A percentile compares a stretch with the other conserved stretches of the same genome.
phyloP scores from a whole-genome alignment of 2,888 invertebrate genomes.

The Geophilus truncorum region DNA sequence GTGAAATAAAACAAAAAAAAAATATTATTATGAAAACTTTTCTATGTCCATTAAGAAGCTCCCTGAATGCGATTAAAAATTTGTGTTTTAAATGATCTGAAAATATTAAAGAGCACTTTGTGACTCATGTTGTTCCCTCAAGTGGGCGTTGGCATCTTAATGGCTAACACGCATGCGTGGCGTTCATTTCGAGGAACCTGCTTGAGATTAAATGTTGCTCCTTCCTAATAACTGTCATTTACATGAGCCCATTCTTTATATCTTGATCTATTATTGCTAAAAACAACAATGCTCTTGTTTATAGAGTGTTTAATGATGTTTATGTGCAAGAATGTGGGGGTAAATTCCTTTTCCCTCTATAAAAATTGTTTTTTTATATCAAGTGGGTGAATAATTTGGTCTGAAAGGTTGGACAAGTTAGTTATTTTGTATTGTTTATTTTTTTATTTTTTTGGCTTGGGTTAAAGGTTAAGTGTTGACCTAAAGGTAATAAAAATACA shows the following conservation, averaged over 20 bases:
- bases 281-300: slow-evolving; percentile 27
- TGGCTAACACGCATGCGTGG: slow-evolving; percentile 8
- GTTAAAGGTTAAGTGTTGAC: slow-evolving; percentile 25
- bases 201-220: slow-evolving; percentile 15
- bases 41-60: no score
- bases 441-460: background rate
- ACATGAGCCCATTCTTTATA: slow-evolving; percentile 18
- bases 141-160: slow-evolving; percentile 10
- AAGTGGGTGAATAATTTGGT: background rate
- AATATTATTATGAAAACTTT: no score
- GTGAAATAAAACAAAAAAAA: no score
- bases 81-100: background rate
- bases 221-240: slow-evolving; percentile 21
- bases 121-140: slow-evolving; percentile 7
- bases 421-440: slow-evolving; percentile 18
- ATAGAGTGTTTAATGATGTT: slow-evolving; percentile 13
- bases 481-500: slow-evolving; percentile 18
- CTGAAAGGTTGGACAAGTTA: background rate
- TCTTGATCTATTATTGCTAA: slow-evolving; percentile 3
- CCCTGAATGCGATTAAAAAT: background rate
- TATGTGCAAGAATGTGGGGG: background rate
- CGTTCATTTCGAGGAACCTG: slow-evolving; percentile 21
- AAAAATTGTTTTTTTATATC: background rate
- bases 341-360: background rate
- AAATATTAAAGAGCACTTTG: background rate